Percentiles rank a stretch among this genome's conserved stretches.
These are phyloP conservation scores for Lamellibrachia satsuma DNA, from an alignment of 2,888 invertebrate species.

Conservation along the genomic window DNA sequence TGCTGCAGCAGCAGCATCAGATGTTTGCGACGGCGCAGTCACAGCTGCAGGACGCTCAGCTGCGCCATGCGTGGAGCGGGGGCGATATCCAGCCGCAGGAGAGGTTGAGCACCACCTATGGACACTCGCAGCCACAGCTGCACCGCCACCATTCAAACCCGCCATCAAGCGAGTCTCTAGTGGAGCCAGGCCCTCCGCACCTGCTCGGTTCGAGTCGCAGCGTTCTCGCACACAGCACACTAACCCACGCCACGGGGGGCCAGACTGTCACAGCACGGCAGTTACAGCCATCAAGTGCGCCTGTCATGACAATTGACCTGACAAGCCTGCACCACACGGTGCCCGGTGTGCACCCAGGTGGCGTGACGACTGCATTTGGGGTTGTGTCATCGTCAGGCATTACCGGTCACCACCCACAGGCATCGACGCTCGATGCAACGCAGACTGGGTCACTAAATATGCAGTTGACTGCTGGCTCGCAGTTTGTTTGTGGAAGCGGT, in stretches of 20 bases:
- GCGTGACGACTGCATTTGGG: constrained; percentile 30
- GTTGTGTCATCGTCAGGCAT: constrained; percentile 41
- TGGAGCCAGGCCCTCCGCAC: background rate
- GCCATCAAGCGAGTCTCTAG: constrained; percentile 25
- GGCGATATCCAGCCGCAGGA: constrained; percentile 13
- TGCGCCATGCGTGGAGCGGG: constrained; percentile 27
- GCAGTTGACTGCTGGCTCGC: constrained; percentile 54
- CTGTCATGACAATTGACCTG: constrained; percentile 32
- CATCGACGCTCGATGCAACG: constrained; percentile 59
- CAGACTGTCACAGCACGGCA: background rate
- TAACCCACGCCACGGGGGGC: constrained; percentile 20
- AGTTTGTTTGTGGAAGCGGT: constrained; percentile 1
- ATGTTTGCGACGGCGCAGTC: constrained; percentile 41
- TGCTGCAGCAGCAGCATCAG: constrained; percentile 46
- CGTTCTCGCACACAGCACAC: constrained; percentile 26
- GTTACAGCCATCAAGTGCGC: background rate
- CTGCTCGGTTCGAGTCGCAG: constrained; percentile 7
- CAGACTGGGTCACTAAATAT: constrained; percentile 65
- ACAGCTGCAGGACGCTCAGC: constrained; percentile 40
- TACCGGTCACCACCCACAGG: constrained; percentile 27
- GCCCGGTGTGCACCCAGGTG: constrained; percentile 41
- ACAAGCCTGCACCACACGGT: constrained; percentile 47
- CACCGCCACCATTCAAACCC: constrained; percentile 37
- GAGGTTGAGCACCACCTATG: background rate
- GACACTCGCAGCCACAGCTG: constrained; percentile 40